These are phyloP conservation scores for Noctua pronuba DNA, from an alignment of 2,888 invertebrate species.

Conservation along the genomic window DNA sequence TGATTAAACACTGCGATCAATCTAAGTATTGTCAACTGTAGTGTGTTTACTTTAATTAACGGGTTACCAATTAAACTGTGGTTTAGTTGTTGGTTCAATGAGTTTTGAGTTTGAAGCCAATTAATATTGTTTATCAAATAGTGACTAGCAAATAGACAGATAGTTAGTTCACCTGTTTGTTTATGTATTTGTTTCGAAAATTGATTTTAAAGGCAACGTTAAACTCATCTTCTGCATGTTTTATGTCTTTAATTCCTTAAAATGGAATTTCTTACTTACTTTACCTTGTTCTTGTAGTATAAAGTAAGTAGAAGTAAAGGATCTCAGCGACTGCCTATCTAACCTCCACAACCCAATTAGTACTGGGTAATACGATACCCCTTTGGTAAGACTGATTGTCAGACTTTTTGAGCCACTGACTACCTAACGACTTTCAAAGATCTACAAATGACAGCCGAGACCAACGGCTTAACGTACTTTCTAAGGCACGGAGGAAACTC, in stretches of 20 bases:
- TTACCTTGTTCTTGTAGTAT: too few species aligned
- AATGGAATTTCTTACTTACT: not conserved
- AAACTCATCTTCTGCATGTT: not conserved
- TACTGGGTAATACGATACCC: too few species aligned
- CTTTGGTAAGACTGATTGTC: too few species aligned
- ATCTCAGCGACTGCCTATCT: too few species aligned
- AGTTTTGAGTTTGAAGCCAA: constrained; percentile 41
- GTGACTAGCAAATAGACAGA: not conserved
- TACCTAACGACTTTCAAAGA: too few species aligned
- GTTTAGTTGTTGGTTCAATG: constrained; percentile 44
- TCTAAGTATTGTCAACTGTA: constrained; percentile 39
- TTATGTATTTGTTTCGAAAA: not conserved
- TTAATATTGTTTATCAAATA: constrained; percentile 37
- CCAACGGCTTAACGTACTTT: too few species aligned
- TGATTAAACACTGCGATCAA: constrained; percentile 53
- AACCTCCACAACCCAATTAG: too few species aligned
- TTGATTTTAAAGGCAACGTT: not conserved
- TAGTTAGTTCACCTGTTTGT: not conserved
- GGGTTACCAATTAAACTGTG: constrained; percentile 43
- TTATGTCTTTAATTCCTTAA: not conserved
- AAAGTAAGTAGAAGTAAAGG: too few species aligned
- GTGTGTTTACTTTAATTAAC: constrained; percentile 63
- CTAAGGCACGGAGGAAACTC: too few species aligned
- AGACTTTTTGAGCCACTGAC: too few species aligned
- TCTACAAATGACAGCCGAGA: too few species aligned